Evolutionary conservation across 2,888 invertebrate species (phyloP), one percentile per base, ranked within the genome.

Genomic region (Lypha dubia): DNA sequence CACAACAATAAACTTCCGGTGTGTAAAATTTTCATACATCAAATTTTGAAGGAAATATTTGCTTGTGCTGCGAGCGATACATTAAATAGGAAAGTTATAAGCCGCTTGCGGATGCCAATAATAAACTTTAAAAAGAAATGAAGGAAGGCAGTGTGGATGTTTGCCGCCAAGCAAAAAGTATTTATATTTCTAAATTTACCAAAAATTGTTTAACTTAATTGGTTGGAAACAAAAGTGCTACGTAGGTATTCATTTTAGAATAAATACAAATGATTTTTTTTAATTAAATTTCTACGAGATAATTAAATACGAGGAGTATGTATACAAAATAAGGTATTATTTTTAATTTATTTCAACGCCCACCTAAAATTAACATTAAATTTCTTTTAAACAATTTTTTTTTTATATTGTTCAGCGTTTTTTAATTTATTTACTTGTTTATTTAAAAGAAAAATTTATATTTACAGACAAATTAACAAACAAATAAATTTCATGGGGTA

Each of bases 1-100:
- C 44, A 75, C 76, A 71, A 80, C 65, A 84, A 77, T 74, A 84
- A 73, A 84, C 84, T 80, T 84, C 84, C 84, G 80, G 84, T 51
- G 22, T 71, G 44, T 51, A 60, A 68, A 49, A 49, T 58, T 17
- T 75, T 65, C 13, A 20, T 9, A 6, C 9, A 32, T 32, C 41
- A 41, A 60, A 7, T 20, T n/a, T 32, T 68, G 9, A 51, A 51
- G 46, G 24, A 67, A 62, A 75, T 49, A 60, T 58, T 28, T n/a
- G n/a, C 35, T 8, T 76, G 58, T 63, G 22, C 15, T 56, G 20
- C 24, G 17, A 63, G 22, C 44, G 17, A n/a, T n/a, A n/a, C n/a
- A n/a, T 63, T 51, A 70, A 44, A 32, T 32, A 8, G 46, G 28
- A 62, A 49, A 68, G 15, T 51, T 56, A 22, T 35, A 28, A 35